These are phyloP conservation scores for Xestia rhomboidea DNA, from an alignment of 2,888 invertebrate species.

Conservation along the genomic window DNA sequence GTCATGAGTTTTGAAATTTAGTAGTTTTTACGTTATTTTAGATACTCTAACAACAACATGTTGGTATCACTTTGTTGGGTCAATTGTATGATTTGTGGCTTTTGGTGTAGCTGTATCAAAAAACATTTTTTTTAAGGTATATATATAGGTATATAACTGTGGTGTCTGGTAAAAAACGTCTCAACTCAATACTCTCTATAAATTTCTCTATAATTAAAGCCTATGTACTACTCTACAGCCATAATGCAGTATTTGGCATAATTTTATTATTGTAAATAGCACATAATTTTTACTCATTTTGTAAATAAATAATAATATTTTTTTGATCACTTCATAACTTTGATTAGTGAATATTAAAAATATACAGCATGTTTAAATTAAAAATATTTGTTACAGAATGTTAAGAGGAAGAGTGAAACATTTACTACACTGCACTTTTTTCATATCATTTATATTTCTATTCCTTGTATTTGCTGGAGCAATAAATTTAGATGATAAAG, in stretches of 20 bases:
- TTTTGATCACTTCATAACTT: too few species aligned
- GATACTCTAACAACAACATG: neutral
- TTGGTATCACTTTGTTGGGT: neutral
- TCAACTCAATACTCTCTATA: neutral
- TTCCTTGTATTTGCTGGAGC: slow-evolving; percentile 93
- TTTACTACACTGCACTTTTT: slow-evolving; percentile 94
- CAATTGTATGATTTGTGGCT: neutral
- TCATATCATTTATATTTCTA: slow-evolving; percentile 93
- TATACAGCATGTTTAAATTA: neutral
- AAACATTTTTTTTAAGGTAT: too few species aligned
- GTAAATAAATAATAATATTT: neutral
- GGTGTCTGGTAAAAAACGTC: slow-evolving; percentile 3
- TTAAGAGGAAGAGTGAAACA: slow-evolving; percentile 94
- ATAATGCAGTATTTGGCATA: neutral
- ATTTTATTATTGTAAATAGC: too few species aligned
- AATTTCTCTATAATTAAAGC: neutral
- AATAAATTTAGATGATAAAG: slow-evolving; percentile 90
- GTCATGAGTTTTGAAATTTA: slow-evolving; percentile 9
- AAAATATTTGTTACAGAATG: slow-evolving; percentile 84
- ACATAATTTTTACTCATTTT: neutral
- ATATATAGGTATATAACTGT: neutral
- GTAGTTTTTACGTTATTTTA: slow-evolving; percentile 1
- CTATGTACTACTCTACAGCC: too few species aligned
- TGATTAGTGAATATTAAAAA: neutral
- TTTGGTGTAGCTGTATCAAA: neutral